These are phyloP conservation scores for Nyctereutes procyonoides DNA, from an alignment of 2,113 vertebrate genomes.

Conservation along the genomic window DNA sequence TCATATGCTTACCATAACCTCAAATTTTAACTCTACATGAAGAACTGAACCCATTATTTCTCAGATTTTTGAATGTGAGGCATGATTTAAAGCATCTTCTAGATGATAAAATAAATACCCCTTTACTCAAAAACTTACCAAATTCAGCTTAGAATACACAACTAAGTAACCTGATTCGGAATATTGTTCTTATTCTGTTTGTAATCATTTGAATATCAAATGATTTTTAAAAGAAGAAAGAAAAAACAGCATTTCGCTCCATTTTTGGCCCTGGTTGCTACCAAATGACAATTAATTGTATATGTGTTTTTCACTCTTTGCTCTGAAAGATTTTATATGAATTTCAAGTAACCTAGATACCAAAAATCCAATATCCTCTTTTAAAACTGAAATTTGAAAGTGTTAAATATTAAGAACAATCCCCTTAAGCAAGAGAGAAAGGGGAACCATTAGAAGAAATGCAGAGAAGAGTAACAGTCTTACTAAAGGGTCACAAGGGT, in stretches of 20 bases:
- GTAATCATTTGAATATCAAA: slow-evolving; percentile 37
- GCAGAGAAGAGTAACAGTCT: not conserved
- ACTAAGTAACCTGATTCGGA: slow-evolving; percentile 24
- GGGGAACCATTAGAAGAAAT: not conserved
- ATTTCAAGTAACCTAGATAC: slow-evolving; percentile 18
- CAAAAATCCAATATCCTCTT: not conserved
- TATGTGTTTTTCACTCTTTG: slow-evolving; percentile 19
- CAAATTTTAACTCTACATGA: not conserved
- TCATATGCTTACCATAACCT: slow-evolving; percentile 48
- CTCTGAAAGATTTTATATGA: slow-evolving; percentile 27
- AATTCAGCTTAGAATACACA: slow-evolving; percentile 30
- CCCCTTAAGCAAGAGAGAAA: not conserved
- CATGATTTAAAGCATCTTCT: slow-evolving; percentile 54
- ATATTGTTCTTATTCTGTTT: slow-evolving; percentile 13
- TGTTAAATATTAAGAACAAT: not conserved
- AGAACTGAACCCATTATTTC: slow-evolving; percentile 50
- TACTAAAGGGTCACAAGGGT: not conserved
- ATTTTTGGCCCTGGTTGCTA: not conserved
- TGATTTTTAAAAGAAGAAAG: slow-evolving; percentile 26
- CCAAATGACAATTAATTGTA: slow-evolving; percentile 13
- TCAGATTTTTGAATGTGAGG: slow-evolving; percentile 58
- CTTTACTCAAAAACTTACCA: slow-evolving; percentile 46
- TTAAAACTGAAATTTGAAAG: not conserved
- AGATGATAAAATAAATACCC: slow-evolving; percentile 52
- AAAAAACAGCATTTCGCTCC: not conserved